Evolutionary conservation across 2,797 vertebrate genomes (phyloP), one percentile per base, ranked within the genome.

Genomic region (Hylomyscus alleni): DNA sequence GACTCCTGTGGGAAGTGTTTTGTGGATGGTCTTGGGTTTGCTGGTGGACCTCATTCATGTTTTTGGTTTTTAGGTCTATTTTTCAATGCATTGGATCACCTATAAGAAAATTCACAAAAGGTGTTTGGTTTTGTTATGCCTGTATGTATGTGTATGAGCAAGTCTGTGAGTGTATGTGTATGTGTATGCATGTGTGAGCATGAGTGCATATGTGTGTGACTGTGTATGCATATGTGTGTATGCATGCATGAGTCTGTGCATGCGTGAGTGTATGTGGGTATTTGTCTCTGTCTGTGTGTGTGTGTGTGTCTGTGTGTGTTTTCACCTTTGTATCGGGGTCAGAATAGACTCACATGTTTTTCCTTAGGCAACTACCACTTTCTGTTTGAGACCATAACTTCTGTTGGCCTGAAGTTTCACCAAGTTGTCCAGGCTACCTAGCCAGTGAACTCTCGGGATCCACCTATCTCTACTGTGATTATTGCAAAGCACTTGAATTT

Each of bases 1-100:
- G 2, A 10, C 20, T 2, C 0, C 34, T 12, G 12, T 6, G 44
- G 5, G 34, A 52, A 24, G 15, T 0, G 4, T 26, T 47, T 6
- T 13, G 44, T 22, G 44, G 24, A 15, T 56, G 19, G 7, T 12
- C 31, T 19, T 9, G 2, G 29, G 1, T 58, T 47, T 52, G 10
- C 29, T 58, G 60, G 14, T 10, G 20, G 6, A 3, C 10, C 34
- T 58, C 5, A 34, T 7, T 56, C 2, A 0, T 15, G 20, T 1
- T 95, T 40, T 22, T 26, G 87, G 31, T 60, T 77, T 31, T 13
- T n/a, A 5, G 14, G 17, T 26, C 29, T 47, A 22, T 29, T 40
- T 14, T 83, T 50, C 11, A 14, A 20, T 9, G 1, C 4, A 6
- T 2, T 12, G 0, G 2, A 2, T 56, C n/a, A 44, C 40, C 4